These are phyloP conservation scores for Leptogaster cylindrica DNA, from an alignment of 2,888 invertebrate genomes.

Conservation along the genomic window DNA sequence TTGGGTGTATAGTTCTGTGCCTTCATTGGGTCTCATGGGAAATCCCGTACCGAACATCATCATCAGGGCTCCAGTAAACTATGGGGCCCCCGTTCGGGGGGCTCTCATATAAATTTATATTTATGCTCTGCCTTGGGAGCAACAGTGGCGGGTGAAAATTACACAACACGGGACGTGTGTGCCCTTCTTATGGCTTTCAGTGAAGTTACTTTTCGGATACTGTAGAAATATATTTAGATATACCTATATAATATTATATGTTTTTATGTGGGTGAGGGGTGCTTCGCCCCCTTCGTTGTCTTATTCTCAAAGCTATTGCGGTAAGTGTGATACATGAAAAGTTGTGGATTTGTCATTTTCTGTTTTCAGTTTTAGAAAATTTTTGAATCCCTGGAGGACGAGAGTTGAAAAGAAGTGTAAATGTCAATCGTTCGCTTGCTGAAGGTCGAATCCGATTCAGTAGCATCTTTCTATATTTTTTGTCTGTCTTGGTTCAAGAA, in stretches of 20 bases:
- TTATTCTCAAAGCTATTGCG: constrained; percentile 26
- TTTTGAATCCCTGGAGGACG: constrained; percentile 8
- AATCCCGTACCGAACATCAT: constrained; percentile 60
- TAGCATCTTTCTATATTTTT: background rate
- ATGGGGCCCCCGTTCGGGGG: constrained; percentile 40
- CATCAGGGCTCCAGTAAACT: constrained; percentile 52
- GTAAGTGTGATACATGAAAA: constrained; percentile 37
- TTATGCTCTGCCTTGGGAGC: constrained; percentile 55
- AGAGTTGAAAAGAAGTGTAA: constrained; percentile 22
- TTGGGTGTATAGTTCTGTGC: constrained; percentile 58
- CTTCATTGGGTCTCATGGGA: constrained; percentile 55
- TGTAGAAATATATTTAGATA: background rate
- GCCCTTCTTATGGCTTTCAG: constrained; percentile 38
- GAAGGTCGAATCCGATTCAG: constrained; percentile 17
- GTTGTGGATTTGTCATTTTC: constrained; percentile 36
- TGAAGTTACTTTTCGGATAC: constrained; percentile 31
- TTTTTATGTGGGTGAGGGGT: background rate
- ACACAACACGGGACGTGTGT: constrained; percentile 53
- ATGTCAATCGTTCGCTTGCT: constrained; percentile 7
- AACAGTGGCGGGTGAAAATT: constrained; percentile 61
- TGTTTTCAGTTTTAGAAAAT: constrained; percentile 35
- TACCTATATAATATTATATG: background rate
- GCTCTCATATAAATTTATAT: constrained; percentile 49
- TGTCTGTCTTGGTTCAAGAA: background rate
- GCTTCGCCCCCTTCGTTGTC: background rate